Evolutionary conservation across 1,140 invertebrate species (phyloP).

Genomic region (Drosophila ambigua): DNA sequence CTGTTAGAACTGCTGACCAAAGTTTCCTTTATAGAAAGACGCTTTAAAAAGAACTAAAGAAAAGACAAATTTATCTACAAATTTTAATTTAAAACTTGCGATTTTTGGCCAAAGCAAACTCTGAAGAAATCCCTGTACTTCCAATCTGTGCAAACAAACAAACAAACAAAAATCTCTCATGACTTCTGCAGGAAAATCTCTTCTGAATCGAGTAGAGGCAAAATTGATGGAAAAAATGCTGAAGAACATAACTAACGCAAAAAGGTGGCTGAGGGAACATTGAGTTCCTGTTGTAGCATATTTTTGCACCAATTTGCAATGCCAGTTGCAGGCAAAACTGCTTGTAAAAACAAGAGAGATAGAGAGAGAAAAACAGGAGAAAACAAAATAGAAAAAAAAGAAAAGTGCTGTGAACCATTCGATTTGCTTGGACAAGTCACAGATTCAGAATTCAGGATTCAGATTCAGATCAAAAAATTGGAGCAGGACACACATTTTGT

Average conservation of each 20-base stretch:
- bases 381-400: slow-evolving; percentile 4
- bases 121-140: too few species aligned
- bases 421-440: slow-evolving; percentile 41
- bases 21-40: too few species aligned
- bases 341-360: slow-evolving; percentile 35
- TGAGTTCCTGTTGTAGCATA: slow-evolving; percentile 14
- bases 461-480: slow-evolving; percentile 15
- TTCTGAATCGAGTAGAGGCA: slow-evolving; percentile 3
- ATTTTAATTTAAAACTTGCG: too few species aligned
- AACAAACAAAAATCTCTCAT: background rate
- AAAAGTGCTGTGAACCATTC: slow-evolving; percentile 46
- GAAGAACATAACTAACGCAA: slow-evolving; percentile 17
- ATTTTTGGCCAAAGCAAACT: too few species aligned
- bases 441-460: background rate
- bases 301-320: slow-evolving; percentile 42
- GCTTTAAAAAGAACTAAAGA: too few species aligned
- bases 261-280: slow-evolving; percentile 11
- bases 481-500: slow-evolving; percentile 24
- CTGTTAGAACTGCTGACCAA: too few species aligned
- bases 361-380: slow-evolving; percentile 5
- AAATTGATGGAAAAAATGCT: slow-evolving; percentile 17
- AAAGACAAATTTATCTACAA: too few species aligned
- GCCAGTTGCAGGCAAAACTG: slow-evolving; percentile 25
- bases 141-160: background rate
- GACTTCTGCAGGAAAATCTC: background rate